These are phyloP conservation scores for Spilogale gracilis DNA, from an alignment of 2,113 vertebrate species.

Conservation along the genomic window DNA sequence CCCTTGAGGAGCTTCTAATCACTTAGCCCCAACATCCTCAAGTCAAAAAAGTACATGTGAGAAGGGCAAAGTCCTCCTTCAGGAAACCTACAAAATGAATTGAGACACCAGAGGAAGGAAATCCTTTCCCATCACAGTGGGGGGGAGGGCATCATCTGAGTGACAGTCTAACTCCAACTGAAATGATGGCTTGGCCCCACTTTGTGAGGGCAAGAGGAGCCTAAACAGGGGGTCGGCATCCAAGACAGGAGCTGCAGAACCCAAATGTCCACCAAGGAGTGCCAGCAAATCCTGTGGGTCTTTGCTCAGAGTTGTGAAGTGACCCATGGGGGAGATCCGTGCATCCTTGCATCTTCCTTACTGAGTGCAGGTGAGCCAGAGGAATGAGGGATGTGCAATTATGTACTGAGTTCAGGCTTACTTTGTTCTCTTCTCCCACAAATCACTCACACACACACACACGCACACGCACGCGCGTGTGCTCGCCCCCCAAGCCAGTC, in stretches of 20 bases:
- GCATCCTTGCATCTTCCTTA: neutral
- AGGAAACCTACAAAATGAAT: neutral
- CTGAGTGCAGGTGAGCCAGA: neutral
- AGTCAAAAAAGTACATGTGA: neutral
- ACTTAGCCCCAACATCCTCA: neutral
- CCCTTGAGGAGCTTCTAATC: neutral
- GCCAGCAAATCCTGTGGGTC: fast-evolving
- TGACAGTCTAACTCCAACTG: neutral
- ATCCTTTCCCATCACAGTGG: neutral
- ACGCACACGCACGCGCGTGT: neutral
- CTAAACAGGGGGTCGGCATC: neutral
- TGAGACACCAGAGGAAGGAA: neutral
- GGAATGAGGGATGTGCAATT: neutral
- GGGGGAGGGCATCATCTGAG: neutral
- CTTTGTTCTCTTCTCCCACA: neutral
- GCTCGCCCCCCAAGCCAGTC: neutral
- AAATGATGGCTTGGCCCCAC: neutral
- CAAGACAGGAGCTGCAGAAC: neutral
- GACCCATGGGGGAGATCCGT: fast-evolving
- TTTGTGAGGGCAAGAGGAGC: neutral
- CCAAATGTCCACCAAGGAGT: neutral
- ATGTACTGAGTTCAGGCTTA: neutral
- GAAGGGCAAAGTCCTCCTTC: neutral
- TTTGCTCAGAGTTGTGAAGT: neutral
- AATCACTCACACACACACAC: neutral